These are phyloP conservation scores for Leptinotarsa defecta DNA, from an alignment of 1,140 invertebrate species.

Conservation along the genomic window DNA sequence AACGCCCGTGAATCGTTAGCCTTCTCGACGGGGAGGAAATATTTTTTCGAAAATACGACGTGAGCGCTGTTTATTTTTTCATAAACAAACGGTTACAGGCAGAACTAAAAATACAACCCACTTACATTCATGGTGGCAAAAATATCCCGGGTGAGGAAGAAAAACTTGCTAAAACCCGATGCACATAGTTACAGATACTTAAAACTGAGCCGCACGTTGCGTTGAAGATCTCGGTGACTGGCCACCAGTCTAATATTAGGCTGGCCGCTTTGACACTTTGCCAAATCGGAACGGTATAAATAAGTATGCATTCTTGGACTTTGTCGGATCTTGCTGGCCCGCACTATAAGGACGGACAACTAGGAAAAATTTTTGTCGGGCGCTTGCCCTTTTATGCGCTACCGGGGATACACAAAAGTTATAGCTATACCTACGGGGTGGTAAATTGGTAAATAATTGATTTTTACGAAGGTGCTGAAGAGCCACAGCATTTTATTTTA, in stretches of 20 bases:
- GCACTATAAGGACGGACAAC: neutral
- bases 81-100: neutral
- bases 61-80: slow-evolving; percentile 17
- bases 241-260: slow-evolving; percentile 48
- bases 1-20: neutral
- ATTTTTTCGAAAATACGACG: slow-evolving; percentile 19
- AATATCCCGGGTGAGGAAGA: slow-evolving; percentile 24
- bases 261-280: slow-evolving; percentile 47
- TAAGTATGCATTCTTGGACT: slow-evolving; percentile 27
- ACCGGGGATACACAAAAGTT: too few relatives aligned
- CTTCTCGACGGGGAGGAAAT: slow-evolving; percentile 6
- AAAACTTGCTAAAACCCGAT: slow-evolving; percentile 21
- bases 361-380: neutral
- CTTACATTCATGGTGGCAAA: slow-evolving; percentile 40
- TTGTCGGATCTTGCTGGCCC: neutral
- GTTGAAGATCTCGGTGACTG: slow-evolving; percentile 33
- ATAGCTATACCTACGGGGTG: too few relatives aligned
- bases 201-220: slow-evolving; percentile 35
- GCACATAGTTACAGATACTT: slow-evolving; percentile 38
- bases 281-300: slow-evolving; percentile 44
- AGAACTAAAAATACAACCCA: slow-evolving; percentile 17
- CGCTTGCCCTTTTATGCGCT: neutral
- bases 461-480: too few relatives aligned
- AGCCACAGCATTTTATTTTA: too few relatives aligned
- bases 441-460: too few relatives aligned